Conservation (phyloP, 2,888 invertebrate species). For the Flexamia atlantica region DNA sequence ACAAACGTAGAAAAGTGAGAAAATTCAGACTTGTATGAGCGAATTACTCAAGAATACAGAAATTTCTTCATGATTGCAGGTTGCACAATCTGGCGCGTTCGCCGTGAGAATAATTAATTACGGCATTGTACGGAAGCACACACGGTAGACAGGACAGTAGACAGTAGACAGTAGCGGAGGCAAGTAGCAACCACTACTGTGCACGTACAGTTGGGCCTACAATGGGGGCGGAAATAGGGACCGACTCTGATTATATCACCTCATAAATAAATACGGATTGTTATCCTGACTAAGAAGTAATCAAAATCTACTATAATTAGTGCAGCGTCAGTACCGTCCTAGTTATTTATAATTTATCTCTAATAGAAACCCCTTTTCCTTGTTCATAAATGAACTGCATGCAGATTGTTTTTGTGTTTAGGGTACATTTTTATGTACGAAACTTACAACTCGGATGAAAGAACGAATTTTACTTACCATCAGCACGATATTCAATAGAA, state of each 20-base stretch:
- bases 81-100: neutral
- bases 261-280: conserved; percentile 12
- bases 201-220: too few species aligned
- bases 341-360: too few species aligned
- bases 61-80: conserved; percentile 9
- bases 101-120: conserved; percentile 35
- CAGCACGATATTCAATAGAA: too few species aligned
- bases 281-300: neutral
- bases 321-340: too few species aligned
- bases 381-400: too few species aligned
- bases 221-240: neutral
- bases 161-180: neutral
- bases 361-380: too few species aligned
- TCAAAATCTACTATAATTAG: too few species aligned
- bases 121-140: conserved; percentile 16
- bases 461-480: too few species aligned
- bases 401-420: too few species aligned
- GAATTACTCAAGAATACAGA: conserved; percentile 1
- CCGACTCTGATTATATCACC: neutral
- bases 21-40: neutral
- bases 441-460: too few species aligned
- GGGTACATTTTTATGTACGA: too few species aligned
- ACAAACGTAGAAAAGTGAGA: too few species aligned
- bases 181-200: neutral
- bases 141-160: neutral